phyloP scores from a whole-genome alignment of 2,797 vertebrate species.

The Xenops minutus region DNA sequence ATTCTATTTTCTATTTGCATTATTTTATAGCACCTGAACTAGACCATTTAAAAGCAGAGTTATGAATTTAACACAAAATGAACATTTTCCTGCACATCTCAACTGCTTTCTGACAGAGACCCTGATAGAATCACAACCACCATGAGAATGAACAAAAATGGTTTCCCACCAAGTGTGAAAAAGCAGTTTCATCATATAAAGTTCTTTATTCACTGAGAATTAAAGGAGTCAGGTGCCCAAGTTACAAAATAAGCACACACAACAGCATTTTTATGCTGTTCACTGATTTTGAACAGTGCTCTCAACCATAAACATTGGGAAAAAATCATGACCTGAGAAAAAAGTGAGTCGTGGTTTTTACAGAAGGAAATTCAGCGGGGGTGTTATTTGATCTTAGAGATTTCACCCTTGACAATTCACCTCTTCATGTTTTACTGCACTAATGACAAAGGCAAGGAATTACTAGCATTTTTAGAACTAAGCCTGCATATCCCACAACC shows the following conservation, averaged over 20 bases:
- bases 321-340: background rate
- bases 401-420: background rate
- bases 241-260: background rate
- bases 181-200: background rate
- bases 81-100: background rate
- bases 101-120: background rate
- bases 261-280: background rate
- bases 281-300: background rate
- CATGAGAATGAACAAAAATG: background rate
- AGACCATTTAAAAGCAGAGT: background rate
- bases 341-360: background rate
- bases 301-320: background rate
- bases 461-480: background rate
- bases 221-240: background rate
- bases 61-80: background rate
- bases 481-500: background rate
- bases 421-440: background rate
- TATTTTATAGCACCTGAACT: background rate
- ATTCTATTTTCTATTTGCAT: background rate
- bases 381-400: background rate
- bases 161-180: background rate
- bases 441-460: background rate
- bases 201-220: background rate
- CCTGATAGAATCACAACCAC: background rate
- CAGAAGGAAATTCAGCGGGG: background rate